These are phyloP conservation scores for Dyspetes luteomarginatus DNA, from an alignment of 2,888 invertebrate species.

Conservation along the genomic window DNA sequence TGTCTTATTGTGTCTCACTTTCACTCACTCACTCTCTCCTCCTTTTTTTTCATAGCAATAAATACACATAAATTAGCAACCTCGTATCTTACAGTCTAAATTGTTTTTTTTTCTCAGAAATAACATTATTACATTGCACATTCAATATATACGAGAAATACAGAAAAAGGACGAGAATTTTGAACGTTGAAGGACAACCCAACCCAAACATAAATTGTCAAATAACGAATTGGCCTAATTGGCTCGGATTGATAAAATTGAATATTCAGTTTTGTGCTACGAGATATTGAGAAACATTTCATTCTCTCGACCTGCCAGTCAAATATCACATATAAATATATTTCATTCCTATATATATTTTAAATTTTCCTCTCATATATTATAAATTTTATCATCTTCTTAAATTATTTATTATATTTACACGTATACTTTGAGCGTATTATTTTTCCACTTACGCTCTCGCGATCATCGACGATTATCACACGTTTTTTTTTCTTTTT, in stretches of 20 bases:
- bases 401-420: conserved; percentile 67
- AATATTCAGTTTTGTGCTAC: not conserved
- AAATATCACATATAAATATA: not conserved
- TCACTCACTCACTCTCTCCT: not conserved
- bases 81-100: not conserved
- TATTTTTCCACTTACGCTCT: conserved; percentile 69
- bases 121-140: conserved; percentile 10
- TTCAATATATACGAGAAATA: not conserved
- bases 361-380: not conserved
- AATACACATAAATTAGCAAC: conserved; percentile 22
- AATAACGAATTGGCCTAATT: not conserved
- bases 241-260: not conserved
- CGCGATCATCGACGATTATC: conserved; percentile 47
- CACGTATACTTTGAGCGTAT: conserved; percentile 76
- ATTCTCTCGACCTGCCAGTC: not conserved
- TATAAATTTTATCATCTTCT: conserved; percentile 14
- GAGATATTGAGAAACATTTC: not conserved
- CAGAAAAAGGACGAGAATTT: not conserved
- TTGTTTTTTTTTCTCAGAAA: not conserved
- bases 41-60: not conserved
- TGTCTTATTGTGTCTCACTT: not conserved
- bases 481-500: conserved; percentile 39
- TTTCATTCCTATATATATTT: not conserved
- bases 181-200: not conserved
- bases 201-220: not conserved